Base-by-base conservation (phyloP, 2,113 vertebrate genomes). In the Petromus typicus region DNA sequence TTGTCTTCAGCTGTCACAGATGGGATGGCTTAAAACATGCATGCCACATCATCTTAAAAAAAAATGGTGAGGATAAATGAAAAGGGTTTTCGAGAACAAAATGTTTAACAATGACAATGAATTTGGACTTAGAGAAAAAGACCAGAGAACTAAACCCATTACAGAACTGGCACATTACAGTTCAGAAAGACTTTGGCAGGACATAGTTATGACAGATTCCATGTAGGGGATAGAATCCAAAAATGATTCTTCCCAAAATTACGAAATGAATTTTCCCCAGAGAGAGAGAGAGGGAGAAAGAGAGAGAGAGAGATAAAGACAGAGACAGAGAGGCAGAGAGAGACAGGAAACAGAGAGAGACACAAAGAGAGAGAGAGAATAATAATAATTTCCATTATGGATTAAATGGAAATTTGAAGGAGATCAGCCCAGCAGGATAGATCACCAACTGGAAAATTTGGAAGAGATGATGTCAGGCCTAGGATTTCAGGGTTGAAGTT, bases 121-220 rank as follows among this genome's bases (percentile, higher is more conserved):
- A 73, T 81, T 96, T 98, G 97, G 97, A 97, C 95, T 97, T 97
- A 91, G 86, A 97, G 97, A 93, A 97, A 97, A 94, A 98, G 95
- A 91, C 86, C 96, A 93, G 97, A 98, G 93, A 97, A 98, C 90
- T 95, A 98, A 98, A 98, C 90, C 98, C 97, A 98, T 98, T 98
- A 98, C 97, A 98, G 97, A 98, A 97, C 95, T 98, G 98, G 98
- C 98, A 98, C 97, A 80, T 97, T 97, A 96, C 85, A 92, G 54
- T 97, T 98, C 94, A 97, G 48, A 78, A 54, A 96, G 95, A 97
- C 98, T 98, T 98, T 99, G 98, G 98, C 98, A 98, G 97, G 96
- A 97, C 80, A 64, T 43, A 89, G 96, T 98, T 97, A 97, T 96
- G 97, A 98, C 98, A 99, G 98, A 98, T 98, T 99, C 98, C 90